These are phyloP conservation scores for Meta bourneti DNA, from an alignment of 2,888 invertebrate species.

Conservation along the genomic window DNA sequence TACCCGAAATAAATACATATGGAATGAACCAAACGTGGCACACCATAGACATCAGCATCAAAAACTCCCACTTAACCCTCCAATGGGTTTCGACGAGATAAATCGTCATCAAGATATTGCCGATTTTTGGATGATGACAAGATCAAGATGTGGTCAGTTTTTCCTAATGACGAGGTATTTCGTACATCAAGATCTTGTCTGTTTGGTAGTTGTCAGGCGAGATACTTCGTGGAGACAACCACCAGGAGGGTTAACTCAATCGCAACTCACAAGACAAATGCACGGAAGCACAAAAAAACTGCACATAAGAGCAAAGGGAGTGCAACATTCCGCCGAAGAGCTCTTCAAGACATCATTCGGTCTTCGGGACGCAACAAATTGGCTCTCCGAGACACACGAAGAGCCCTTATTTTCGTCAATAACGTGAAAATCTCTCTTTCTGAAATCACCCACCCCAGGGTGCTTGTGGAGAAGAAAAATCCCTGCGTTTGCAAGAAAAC, in stretches of 20 bases:
- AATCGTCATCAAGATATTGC: no score
- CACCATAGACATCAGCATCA: not conserved
- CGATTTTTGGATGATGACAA: no score
- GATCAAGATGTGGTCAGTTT: no score
- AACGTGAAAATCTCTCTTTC: constrained; percentile 25
- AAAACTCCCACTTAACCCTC: not conserved
- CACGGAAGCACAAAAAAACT: not conserved
- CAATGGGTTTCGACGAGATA: no score
- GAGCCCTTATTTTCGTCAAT: not conserved
- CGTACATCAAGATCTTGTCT: no score
- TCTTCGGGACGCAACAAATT: constrained; percentile 13
- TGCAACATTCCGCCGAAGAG: not conserved
- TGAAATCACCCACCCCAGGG: constrained; percentile 5
- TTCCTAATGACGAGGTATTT: no score
- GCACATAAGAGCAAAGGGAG: not conserved
- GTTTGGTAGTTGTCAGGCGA: no score
- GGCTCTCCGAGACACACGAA: not conserved
- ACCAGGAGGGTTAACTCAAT: no score
- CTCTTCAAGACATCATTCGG: not conserved
- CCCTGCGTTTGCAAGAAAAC: constrained; percentile 5
- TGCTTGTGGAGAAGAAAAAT: not conserved
- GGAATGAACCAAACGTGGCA: not conserved
- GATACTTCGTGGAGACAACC: no score
- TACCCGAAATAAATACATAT: no score
- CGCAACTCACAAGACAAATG: no score